Conservation (phyloP, 23 tunicate species). For the Ascidia mentula region DNA sequence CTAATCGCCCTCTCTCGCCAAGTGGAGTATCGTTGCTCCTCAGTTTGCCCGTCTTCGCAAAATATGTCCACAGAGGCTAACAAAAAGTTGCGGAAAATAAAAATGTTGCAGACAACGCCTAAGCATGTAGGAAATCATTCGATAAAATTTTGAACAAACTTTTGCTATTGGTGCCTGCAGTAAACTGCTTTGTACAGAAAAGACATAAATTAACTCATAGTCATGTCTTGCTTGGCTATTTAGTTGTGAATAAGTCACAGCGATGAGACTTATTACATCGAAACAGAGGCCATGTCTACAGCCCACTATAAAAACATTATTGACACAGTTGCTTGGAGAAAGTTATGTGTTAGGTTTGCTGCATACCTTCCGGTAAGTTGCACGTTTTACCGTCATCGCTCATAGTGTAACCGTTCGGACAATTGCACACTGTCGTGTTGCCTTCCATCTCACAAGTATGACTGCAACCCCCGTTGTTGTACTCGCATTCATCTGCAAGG, state of each 20-base stretch:
- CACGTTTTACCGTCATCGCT: constrained; percentile 42
- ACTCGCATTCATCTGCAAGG: constrained; percentile 61
- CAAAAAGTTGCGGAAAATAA: too few relatives aligned
- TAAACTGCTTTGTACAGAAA: background rate
- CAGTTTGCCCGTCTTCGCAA: constrained; percentile 23
- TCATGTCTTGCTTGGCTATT: background rate
- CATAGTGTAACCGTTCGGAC: constrained; percentile 37
- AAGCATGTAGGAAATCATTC: too few relatives aligned
- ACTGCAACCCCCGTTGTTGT: constrained; percentile 63
- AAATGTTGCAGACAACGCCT: too few relatives aligned
- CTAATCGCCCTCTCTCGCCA: constrained; percentile 17
- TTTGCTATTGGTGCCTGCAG: too few relatives aligned
- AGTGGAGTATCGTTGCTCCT: background rate
- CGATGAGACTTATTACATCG: background rate
- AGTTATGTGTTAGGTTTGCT: background rate
- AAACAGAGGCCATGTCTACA: too few relatives aligned
- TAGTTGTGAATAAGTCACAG: too few relatives aligned
- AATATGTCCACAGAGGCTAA: background rate
- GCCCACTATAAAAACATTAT: too few relatives aligned
- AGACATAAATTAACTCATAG: background rate
- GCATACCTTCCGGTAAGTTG: constrained; percentile 11
- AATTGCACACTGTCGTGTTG: constrained; percentile 35
- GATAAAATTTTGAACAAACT: too few relatives aligned
- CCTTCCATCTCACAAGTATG: constrained; percentile 39
- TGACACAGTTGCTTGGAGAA: too few relatives aligned